These are phyloP conservation scores for Sebastes iracundus DNA, from an alignment of 2,797 vertebrate species.

Conservation along the genomic window DNA sequence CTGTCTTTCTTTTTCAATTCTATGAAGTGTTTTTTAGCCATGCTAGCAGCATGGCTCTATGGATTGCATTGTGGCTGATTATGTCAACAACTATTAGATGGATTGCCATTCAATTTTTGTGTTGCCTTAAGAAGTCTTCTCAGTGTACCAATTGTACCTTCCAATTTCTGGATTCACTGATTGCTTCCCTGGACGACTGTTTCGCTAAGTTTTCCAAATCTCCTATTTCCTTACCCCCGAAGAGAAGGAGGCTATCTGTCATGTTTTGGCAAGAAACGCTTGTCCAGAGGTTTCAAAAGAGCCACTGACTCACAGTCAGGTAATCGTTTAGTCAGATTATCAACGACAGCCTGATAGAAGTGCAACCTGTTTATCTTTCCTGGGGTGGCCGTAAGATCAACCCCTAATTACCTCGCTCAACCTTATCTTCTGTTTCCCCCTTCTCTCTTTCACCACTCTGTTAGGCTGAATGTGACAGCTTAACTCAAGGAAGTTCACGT, in stretches of 20 bases:
- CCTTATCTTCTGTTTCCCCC: background rate
- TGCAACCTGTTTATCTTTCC: background rate
- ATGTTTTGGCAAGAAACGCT: background rate
- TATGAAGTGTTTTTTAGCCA: background rate
- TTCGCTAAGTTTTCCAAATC: background rate
- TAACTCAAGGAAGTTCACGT: background rate
- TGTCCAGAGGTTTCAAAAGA: background rate
- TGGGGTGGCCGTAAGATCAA: background rate
- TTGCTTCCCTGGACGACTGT: background rate
- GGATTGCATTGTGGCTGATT: background rate
- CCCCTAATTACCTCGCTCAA: background rate
- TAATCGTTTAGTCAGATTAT: background rate
- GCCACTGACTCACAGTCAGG: background rate
- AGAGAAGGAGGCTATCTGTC: background rate
- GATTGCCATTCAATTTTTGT: background rate
- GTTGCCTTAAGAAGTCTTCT: background rate
- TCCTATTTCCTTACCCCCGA: background rate
- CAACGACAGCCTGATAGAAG: background rate
- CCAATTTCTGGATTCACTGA: background rate
- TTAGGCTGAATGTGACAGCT: background rate
- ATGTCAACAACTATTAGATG: background rate
- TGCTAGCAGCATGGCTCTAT: background rate
- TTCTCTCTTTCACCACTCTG: background rate
- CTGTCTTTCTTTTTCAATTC: background rate
- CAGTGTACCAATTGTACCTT: background rate